Evolutionary conservation across 1,140 invertebrate genomes (phyloP).

Genomic region (Drosophila yakuba): DNA sequence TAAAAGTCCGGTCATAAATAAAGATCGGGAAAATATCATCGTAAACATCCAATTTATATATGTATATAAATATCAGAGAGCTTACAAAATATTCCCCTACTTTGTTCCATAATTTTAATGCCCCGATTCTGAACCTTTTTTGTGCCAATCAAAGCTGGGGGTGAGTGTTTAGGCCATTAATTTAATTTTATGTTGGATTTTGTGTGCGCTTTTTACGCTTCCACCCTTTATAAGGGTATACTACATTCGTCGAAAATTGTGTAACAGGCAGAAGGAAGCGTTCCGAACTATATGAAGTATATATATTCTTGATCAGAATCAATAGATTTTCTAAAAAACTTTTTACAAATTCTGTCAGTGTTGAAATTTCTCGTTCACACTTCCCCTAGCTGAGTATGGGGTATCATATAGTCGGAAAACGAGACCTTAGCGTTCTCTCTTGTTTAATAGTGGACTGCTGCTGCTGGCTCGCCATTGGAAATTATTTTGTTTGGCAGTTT

Average conservation of each 20-base stretch:
- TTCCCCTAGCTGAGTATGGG: too few species aligned
- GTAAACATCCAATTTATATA: conserved; percentile 69
- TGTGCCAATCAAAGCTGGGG: conserved; percentile 22
- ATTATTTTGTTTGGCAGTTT: conserved; percentile 70
- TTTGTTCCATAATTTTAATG: conserved; percentile 81
- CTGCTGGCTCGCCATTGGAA: conserved; percentile 30
- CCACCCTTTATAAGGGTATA: conserved; percentile 27
- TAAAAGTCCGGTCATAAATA: conserved; percentile 77
- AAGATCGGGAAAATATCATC: conserved; percentile 37
- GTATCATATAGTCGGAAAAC: too few species aligned
- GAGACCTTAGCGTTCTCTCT: too few species aligned
- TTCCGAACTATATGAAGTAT: too few species aligned
- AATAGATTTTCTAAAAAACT: too few species aligned
- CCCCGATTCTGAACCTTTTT: conserved; percentile 65
- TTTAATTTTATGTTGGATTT: conserved; percentile 83
- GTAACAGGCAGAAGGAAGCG: too few species aligned
- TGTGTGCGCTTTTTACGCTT: conserved; percentile 40
- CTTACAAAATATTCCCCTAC: conserved; percentile 43
- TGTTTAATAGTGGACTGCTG: conserved; percentile 70
- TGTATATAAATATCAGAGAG: conserved; percentile 40
- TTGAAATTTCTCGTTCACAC: too few species aligned
- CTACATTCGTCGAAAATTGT: too few species aligned
- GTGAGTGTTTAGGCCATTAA: conserved; percentile 68
- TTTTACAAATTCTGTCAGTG: too few species aligned
- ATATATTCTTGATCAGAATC: too few species aligned